phyloP scores from a whole-genome alignment of 2,113 vertebrate genomes.

The Perca schrenkii region DNA sequence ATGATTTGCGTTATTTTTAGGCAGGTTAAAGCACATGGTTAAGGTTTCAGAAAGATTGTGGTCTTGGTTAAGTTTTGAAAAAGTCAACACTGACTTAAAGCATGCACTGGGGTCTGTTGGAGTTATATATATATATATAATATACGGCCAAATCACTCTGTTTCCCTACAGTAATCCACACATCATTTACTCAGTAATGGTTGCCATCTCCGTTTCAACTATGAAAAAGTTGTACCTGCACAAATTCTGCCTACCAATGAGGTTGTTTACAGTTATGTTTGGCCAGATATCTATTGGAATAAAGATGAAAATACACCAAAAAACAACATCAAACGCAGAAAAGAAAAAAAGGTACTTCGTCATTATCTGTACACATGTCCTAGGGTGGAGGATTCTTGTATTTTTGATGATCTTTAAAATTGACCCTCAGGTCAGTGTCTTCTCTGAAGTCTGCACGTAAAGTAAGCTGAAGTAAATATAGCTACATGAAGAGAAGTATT shows the following conservation, averaged over 20 bases:
- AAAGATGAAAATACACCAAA: background rate
- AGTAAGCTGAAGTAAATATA: background rate
- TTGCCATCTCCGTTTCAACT: background rate
- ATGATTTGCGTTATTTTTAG: no score
- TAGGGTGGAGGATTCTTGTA: background rate
- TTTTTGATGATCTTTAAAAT: conserved; percentile 35
- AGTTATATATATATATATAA: no score
- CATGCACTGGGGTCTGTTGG: no score
- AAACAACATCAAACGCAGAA: background rate
- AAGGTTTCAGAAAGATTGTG: no score
- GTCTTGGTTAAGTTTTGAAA: no score
- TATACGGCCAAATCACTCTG: no score
- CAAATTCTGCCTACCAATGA: background rate
- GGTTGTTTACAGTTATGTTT: background rate
- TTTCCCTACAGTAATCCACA: no score
- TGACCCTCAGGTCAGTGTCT: conserved; percentile 10
- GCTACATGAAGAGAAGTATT: background rate
- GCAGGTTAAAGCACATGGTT: no score
- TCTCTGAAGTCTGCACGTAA: background rate
- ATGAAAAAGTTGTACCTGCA: background rate
- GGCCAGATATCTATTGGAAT: background rate
- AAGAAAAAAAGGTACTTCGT: background rate
- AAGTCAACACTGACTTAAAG: no score
- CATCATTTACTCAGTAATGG: background rate
- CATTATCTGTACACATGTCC: background rate